Conservation (phyloP, 2,113 vertebrate genomes). For the Calidris pugnax region DNA sequence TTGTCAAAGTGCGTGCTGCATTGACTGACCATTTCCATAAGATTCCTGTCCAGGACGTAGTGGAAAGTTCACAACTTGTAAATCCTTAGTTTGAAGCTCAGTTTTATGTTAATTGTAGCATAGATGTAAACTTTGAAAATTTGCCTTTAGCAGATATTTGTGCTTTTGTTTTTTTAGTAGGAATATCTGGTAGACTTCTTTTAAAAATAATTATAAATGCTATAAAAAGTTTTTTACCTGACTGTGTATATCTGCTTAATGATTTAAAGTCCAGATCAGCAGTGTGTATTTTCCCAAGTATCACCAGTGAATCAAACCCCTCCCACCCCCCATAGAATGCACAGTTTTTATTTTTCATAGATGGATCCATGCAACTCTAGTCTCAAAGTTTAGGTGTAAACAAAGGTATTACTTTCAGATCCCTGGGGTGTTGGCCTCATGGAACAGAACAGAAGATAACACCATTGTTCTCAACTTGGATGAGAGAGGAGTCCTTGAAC, state of each 20-base stretch:
- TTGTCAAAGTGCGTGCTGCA: fast-evolving
- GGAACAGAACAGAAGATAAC: not conserved
- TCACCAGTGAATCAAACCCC: not conserved
- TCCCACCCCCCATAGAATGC: not conserved
- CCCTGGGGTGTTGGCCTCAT: not conserved
- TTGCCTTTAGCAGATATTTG: not conserved
- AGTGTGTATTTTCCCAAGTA: not conserved
- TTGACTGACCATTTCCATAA: not conserved
- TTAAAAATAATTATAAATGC: not conserved
- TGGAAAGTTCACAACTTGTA: not conserved
- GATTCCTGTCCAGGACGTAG: not conserved
- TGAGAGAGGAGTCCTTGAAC: conserved; percentile 1
- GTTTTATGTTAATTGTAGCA: not conserved
- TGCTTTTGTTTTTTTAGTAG: not conserved
- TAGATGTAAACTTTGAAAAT: not conserved
- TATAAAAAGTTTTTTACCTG: not conserved
- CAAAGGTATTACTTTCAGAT: not conserved
- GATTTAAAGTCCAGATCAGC: not conserved
- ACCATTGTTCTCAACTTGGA: not conserved
- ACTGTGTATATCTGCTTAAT: not conserved
- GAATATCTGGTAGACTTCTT: not conserved
- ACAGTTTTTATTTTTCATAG: not conserved
- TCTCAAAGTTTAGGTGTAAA: conserved; percentile 2
- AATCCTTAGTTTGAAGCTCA: not conserved
- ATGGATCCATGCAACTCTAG: not conserved